Evolutionary conservation across 23 tunicate genomes (phyloP), one percentile per base, ranked within the genome.

Genomic region (Halocynthia roretzi): DNA sequence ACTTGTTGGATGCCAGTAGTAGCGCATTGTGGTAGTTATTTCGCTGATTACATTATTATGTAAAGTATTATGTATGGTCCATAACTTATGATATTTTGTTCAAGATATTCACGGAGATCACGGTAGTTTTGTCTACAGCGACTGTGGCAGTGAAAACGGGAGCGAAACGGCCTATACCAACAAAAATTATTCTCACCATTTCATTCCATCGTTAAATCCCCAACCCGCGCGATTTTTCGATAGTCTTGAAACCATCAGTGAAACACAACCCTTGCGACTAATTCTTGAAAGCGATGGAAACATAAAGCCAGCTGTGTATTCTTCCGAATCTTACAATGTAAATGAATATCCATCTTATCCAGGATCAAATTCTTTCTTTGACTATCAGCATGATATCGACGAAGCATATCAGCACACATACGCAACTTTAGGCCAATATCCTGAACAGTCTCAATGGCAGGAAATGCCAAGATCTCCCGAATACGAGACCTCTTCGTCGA

Each of bases 251-350:
- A 89, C 96, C 14, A 89, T 84, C 65, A 68, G 96, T 48, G 96
- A 89, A 80, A 89, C 96, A 14, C 96, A 89, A 69, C 96, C 96
- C 5, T 80, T 89, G 12, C 88, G 86, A n/a, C 70, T 87, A 14
- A 83, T 89, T 8, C 70, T 89, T 17, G 71, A 58, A 55, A 11
- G 2, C 15, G 78, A 61, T 14, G 80, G 54, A 19, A 50, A 17
- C 80, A 14, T 5, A 48, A 40, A 65, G 31, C 31, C 70, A 65
- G 22, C 70, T 8, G 31, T 65, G 70, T 65, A 65, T 65, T 65
- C 70, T 11, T 65, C 48, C 70, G 70, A 50, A 71, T 51, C 76
- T 9, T 61, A 6, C 48, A 53, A 75, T 75, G n/a, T 17, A 5
- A 31, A 75, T 15, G 70, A 65, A 65, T 65, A 65, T 15, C 70